Conservation (phyloP, 2,113 vertebrate species). For the Enhydra lutris region DNA sequence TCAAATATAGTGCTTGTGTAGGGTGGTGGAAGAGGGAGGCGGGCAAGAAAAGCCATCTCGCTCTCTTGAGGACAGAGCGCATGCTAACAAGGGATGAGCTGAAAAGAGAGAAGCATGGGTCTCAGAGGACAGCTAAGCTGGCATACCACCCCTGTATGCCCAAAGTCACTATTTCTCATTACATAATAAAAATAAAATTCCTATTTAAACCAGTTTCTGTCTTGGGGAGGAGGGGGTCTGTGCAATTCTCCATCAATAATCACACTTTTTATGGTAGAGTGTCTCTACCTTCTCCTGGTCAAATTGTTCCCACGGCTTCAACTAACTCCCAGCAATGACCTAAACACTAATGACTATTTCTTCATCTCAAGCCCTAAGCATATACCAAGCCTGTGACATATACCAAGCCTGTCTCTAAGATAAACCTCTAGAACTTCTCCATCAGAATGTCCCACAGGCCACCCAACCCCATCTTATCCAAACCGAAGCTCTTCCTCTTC, state of each 20-base stretch:
- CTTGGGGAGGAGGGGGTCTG: background rate
- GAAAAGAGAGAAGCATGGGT: background rate
- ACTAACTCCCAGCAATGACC: background rate
- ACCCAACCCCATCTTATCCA: background rate
- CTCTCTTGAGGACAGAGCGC: background rate
- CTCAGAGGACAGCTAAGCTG: background rate
- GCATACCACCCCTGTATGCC: too few species aligned
- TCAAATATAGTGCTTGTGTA: background rate
- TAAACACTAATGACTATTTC: background rate
- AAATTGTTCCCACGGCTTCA: background rate
- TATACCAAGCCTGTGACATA: background rate
- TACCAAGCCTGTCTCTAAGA: background rate
- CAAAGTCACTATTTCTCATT: background rate
- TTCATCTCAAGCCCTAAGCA: background rate
- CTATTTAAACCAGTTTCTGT: background rate
- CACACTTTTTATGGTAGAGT: background rate
- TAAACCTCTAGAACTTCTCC: background rate
- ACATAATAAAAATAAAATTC: background rate
- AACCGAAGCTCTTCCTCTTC: background rate
- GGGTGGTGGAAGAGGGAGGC: accelerated
- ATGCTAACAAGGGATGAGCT: background rate
- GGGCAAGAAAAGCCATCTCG: background rate
- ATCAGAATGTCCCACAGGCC: background rate
- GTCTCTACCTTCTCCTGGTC: background rate
- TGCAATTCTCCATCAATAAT: background rate